phyloP scores from a whole-genome alignment of 1,140 invertebrate genomes.

The Drosophila virilis region DNA sequence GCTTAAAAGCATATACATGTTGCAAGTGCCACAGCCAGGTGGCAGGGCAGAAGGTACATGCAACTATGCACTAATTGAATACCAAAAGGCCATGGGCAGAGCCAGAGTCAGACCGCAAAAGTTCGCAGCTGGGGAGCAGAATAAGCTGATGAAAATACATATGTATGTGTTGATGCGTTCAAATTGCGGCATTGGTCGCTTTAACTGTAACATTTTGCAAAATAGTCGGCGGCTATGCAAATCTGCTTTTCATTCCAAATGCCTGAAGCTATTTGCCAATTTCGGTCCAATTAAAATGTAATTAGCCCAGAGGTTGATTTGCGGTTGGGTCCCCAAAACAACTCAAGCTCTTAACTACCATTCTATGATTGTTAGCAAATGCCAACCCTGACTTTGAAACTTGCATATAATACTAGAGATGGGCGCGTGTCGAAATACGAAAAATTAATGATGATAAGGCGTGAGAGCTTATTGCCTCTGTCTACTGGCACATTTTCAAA shows the following conservation, averaged over 20 bases:
- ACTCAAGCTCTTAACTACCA: background rate
- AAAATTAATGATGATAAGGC: too few relatives aligned
- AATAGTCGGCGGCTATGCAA: background rate
- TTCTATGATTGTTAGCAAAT: background rate
- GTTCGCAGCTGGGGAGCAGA: background rate
- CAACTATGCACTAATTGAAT: constrained; percentile 60
- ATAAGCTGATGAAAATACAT: constrained; percentile 25
- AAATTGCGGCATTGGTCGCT: constrained; percentile 40
- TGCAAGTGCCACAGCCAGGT: constrained; percentile 38
- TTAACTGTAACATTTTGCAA: constrained; percentile 52
- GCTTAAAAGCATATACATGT: constrained; percentile 70
- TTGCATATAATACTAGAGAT: background rate
- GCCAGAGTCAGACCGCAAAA: background rate
- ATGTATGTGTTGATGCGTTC: constrained; percentile 24
- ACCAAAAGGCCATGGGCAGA: constrained; percentile 21
- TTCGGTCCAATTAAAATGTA: constrained; percentile 51
- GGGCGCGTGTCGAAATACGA: background rate
- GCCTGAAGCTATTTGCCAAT: background rate
- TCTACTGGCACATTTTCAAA: too few relatives aligned
- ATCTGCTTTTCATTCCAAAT: constrained; percentile 36
- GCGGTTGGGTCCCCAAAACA: background rate
- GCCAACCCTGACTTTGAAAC: background rate
- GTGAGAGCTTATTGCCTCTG: too few relatives aligned
- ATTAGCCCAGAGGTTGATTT: constrained; percentile 32
- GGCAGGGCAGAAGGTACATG: constrained; percentile 19